Evolutionary conservation across 2,888 invertebrate species (phyloP), one percentile per base, ranked within the genome.

Genomic region (Habroteleia sp.): DNA sequence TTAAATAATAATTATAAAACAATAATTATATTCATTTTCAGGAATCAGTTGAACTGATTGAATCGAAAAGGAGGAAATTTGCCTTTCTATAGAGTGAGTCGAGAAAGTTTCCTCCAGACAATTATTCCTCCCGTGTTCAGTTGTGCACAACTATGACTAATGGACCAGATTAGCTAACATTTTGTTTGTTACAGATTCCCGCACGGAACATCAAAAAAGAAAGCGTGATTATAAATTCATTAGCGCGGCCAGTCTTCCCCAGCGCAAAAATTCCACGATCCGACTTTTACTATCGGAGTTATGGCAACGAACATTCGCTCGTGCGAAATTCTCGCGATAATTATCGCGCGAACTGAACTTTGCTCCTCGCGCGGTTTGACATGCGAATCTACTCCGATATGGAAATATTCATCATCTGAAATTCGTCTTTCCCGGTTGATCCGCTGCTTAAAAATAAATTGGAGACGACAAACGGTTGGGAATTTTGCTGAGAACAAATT

Each of bases 131-230:
- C 6, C n/a, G 25, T 29, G 25, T 29, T 35, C 48, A 20, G 27
- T 37, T 62, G 37, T 62, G 62, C 48, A 35, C n/a, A 48, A 11
- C 31, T 23, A 62, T 39, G 48, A 50, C 62, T 41, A 62, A 41
- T 62, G 62, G 62, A 8, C 62, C 62, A 14, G 39, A 62, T 62
- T 62, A 62, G 62, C 63, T 50, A 63, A 50, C 17, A 20, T 37
- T 50, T 50, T 42, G 42, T 50, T 62, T 62, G 60, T 8, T 48
- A 42, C 33, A 33, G 33, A 63, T 50, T 63, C 42, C 16, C 31
- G 11, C 7, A 50, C 25, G 41, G 41, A 29, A 23, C 50, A 62
- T 50, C 33, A 50, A 29, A 42, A 41, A 60, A 42, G 50, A 62
- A 50, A 48, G 48, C 52, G 7, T 8, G 7, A 63, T 63, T 50